Percentiles rank a stretch among this genome's conserved stretches.
These are phyloP conservation scores for Anguilla megastoma DNA, from an alignment of 2,797 vertebrate species.

Conservation along the genomic window DNA sequence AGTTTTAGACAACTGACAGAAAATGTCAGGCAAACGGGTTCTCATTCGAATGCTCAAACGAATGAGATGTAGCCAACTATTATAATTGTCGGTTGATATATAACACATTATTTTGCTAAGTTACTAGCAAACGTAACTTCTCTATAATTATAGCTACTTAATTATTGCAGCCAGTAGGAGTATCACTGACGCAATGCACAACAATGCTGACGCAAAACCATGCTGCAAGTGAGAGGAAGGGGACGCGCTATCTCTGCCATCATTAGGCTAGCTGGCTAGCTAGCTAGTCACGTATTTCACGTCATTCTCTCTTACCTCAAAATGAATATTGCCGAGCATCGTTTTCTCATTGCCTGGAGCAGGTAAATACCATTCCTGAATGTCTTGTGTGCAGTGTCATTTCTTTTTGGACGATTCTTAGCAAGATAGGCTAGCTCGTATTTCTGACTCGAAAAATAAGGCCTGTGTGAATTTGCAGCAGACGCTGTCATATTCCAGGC, in stretches of 20 bases:
- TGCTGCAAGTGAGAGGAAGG: conserved; percentile 30
- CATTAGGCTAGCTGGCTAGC: conserved; percentile 21
- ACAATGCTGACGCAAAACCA: conserved; percentile 46
- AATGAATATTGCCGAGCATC: conserved; percentile 28
- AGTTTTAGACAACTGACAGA: too few species aligned
- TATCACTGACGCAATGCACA: conserved; percentile 36
- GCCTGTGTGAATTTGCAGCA: conserved; percentile 52
- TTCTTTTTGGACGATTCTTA: conserved; percentile 18
- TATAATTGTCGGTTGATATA: too few species aligned
- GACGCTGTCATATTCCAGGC: conserved; percentile 40
- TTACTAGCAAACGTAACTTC: neutral
- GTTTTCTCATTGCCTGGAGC: conserved; percentile 15
- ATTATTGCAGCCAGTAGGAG: neutral
- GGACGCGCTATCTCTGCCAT: conserved; percentile 30
- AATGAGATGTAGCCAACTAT: too few species aligned
- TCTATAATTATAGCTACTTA: neutral
- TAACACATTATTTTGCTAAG: too few species aligned
- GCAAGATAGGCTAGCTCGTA: conserved; percentile 12
- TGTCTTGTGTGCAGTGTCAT: conserved; percentile 29
- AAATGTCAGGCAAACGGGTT: too few species aligned
- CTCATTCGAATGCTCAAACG: too few species aligned
- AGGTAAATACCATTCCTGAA: conserved; percentile 44
- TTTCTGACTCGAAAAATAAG: conserved; percentile 47
- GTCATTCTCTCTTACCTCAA: conserved; percentile 15
- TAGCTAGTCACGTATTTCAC: conserved; percentile 10